Evolutionary conservation across 2,888 invertebrate species (phyloP).

Genomic region (Salticus scenicus): DNA sequence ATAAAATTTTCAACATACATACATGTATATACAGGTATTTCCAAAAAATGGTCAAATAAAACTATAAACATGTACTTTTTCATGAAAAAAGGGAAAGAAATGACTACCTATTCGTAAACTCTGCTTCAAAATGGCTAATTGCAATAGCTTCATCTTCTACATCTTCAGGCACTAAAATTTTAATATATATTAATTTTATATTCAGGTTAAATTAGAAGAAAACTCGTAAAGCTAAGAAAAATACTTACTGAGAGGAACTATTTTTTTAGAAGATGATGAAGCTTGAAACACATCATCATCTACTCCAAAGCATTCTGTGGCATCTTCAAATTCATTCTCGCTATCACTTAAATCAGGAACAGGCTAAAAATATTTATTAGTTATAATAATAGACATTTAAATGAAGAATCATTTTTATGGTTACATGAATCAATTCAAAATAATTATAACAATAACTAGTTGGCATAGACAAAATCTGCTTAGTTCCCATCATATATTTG

Average conservation of each 20-base stretch:
- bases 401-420: too few species aligned
- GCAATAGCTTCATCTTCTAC: constrained; percentile 90
- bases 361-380: constrained; percentile 3
- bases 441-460: too few species aligned
- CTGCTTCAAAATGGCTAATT: constrained; percentile 88
- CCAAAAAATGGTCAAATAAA: too few species aligned
- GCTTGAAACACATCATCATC: constrained; percentile 93
- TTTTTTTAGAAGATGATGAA: constrained; percentile 82
- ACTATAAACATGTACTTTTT: too few species aligned
- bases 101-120: constrained; percentile 84
- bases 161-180: constrained; percentile 86
- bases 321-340: constrained; percentile 87
- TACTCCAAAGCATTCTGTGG: constrained; percentile 86
- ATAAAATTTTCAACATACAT: too few species aligned
- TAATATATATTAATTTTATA: neutral
- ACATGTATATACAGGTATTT: too few species aligned
- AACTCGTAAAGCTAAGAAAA: neutral
- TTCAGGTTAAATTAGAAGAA: too few species aligned
- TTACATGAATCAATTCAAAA: too few species aligned
- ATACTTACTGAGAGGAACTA: constrained; percentile 86
- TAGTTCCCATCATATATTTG: too few species aligned
- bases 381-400: too few species aligned
- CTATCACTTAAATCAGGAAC: constrained; percentile 72
- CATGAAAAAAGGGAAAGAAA: too few species aligned
- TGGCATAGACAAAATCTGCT: too few species aligned